These are phyloP conservation scores for Leptopilina clavipes DNA, from an alignment of 1,140 invertebrate genomes.

Conservation along the genomic window DNA sequence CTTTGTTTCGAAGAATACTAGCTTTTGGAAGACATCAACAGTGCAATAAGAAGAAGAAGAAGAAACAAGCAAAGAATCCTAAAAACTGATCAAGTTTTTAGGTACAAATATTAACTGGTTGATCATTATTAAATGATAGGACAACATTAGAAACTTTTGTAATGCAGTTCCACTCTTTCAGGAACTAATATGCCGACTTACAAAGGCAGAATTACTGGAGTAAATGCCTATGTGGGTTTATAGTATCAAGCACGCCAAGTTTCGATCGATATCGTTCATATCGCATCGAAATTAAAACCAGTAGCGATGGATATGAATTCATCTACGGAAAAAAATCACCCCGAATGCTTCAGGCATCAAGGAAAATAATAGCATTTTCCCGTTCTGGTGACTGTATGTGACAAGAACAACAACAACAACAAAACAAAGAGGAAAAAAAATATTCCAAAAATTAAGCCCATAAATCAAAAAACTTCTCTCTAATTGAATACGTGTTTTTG, in stretches of 20 bases:
- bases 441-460: too few species aligned
- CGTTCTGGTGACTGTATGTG: too few species aligned
- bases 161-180: slow-evolving; percentile 8
- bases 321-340: not conserved
- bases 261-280: slow-evolving; percentile 61
- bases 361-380: too few species aligned
- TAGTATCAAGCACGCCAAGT: slow-evolving; percentile 52
- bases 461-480: too few species aligned
- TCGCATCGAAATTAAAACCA: slow-evolving; percentile 57
- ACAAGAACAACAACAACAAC: too few species aligned
- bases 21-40: not conserved
- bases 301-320: not conserved
- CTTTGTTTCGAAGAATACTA: not conserved
- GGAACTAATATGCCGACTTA: slow-evolving; percentile 18
- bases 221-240: slow-evolving; percentile 58
- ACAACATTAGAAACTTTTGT: slow-evolving; percentile 3
- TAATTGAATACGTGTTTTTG: too few species aligned
- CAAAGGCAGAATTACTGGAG: slow-evolving; percentile 30
- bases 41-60: not conserved
- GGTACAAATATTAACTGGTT: not conserved
- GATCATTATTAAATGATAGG: slow-evolving; percentile 26
- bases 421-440: too few species aligned
- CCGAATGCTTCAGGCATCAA: too few species aligned
- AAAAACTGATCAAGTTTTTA: not conserved
- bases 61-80: not conserved